phyloP scores from a whole-genome alignment of 2,797 vertebrate genomes.

The Tadarida brasiliensis region DNA sequence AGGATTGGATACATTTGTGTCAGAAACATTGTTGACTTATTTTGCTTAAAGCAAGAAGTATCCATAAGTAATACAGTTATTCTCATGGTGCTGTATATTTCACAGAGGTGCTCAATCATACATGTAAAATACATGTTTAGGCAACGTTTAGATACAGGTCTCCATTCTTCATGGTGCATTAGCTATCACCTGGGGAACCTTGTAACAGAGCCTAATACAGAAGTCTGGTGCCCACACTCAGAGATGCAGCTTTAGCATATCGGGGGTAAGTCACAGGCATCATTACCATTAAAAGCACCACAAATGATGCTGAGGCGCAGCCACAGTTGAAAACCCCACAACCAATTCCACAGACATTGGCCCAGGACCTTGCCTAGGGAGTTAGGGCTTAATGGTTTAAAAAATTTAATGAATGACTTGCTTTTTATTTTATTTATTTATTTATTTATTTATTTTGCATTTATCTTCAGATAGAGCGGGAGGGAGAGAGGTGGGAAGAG shows the following conservation, averaged over 20 bases:
- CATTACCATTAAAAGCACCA: slow-evolving; percentile 10
- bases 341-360: background rate
- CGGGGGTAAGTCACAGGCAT: background rate
- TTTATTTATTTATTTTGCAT: background rate
- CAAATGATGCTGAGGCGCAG: background rate
- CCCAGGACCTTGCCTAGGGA: background rate
- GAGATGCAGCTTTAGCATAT: background rate
- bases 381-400: background rate
- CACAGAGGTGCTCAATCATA: background rate
- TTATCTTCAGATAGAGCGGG: too few species aligned
- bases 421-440: background rate
- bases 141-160: background rate
- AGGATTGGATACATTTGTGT: background rate
- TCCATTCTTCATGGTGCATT: background rate
- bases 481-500: too few species aligned
- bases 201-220: background rate
- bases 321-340: background rate
- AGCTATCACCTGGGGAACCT: background rate
- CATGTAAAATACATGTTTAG: background rate
- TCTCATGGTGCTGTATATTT: background rate
- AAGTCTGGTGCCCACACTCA: background rate
- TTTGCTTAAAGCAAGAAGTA: slow-evolving; percentile 47
- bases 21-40: slow-evolving; percentile 14
- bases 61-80: background rate
- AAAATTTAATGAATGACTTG: background rate